Evolutionary conservation across 2,797 vertebrate species (phyloP).

Genomic region (Knipowitschia caucasica): DNA sequence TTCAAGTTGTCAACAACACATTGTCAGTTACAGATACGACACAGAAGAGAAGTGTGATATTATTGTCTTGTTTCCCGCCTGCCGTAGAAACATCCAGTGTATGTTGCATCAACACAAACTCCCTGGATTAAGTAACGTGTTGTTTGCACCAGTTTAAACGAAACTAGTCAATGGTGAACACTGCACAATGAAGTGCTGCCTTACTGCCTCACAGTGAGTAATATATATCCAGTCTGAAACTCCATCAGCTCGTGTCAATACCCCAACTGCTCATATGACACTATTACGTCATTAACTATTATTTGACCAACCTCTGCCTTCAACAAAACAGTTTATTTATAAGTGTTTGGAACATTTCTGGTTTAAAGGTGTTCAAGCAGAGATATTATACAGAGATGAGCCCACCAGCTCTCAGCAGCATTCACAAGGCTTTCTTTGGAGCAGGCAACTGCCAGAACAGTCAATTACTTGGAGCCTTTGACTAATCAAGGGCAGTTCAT

Average conservation of each 20-base stretch:
- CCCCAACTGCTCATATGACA: slow-evolving; percentile 21
- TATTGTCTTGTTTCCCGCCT: background rate
- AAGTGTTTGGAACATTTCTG: no score
- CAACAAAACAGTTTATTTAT: slow-evolving; percentile 2
- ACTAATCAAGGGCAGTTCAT: no score
- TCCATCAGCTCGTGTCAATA: slow-evolving; percentile 34
- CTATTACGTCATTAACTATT: slow-evolving; percentile 64
- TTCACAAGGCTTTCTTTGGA: no score
- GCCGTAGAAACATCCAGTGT: background rate
- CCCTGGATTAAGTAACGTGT: background rate
- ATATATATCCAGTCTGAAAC: slow-evolving; percentile 39
- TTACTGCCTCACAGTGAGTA: slow-evolving; percentile 21
- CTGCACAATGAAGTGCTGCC: slow-evolving; percentile 1
- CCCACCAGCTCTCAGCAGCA: no score
- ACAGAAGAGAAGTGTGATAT: background rate
- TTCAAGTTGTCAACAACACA: background rate
- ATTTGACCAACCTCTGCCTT: slow-evolving; percentile 52
- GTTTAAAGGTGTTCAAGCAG: no score
- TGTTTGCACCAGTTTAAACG: slow-evolving; percentile 3
- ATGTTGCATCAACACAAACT: background rate
- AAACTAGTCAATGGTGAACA: background rate
- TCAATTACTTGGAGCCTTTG: no score
- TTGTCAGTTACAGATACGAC: background rate
- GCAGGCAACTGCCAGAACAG: no score
- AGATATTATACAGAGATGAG: no score